Evolutionary conservation across 2,888 invertebrate genomes (phyloP), one percentile per base, ranked within the genome.

Genomic region (Eutolmus rufibarbis): DNA sequence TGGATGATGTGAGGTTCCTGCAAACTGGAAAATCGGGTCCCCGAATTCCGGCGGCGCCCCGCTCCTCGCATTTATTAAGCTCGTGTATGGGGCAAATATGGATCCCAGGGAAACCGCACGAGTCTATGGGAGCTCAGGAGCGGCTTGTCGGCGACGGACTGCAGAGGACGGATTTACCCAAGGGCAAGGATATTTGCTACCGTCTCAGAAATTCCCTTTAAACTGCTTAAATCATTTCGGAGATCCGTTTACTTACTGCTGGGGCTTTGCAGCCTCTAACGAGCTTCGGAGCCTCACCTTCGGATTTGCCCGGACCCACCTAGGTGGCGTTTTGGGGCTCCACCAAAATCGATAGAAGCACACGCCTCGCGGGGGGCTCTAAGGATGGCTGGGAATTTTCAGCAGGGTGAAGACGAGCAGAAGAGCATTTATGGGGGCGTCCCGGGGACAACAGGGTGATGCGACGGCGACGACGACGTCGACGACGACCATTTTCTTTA

Each of bases 211-310:
- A 77, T 77, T 86, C 86, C 77, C 76, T 77, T 77, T 86, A 86
- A 86, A 86, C 86, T 86, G 86, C 56, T 86, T 77, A 77, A 86
- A 86, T 86, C 86, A 86, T 86, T 74, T 77, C 31, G 23, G 23
- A 51, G 76, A 86, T 86, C 86, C 86, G 86, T 86, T 86, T 86
- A 86, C 86, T 86, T 86, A 85, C 85, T 74, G 85, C 74, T 74
- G 34, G 46, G 74, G 85, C 85, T 74, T 85, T 85, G 34, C 85
- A 85, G 85, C 43, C 85, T 85, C 74, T 85, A 85, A 85, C 85
- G 85, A 85, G 85, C 85, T 74, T 85, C 85, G 23, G 51, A 66
- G 23, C n/a, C 74, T 74, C 85, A 85, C 74, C 74, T 74, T 28
- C n/a, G 43, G 74, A 34, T 76, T n/a, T 37, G 28, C 76, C 8